Conservation (phyloP, 2,888 invertebrate species). For the Melangyna quadrimaculata region DNA sequence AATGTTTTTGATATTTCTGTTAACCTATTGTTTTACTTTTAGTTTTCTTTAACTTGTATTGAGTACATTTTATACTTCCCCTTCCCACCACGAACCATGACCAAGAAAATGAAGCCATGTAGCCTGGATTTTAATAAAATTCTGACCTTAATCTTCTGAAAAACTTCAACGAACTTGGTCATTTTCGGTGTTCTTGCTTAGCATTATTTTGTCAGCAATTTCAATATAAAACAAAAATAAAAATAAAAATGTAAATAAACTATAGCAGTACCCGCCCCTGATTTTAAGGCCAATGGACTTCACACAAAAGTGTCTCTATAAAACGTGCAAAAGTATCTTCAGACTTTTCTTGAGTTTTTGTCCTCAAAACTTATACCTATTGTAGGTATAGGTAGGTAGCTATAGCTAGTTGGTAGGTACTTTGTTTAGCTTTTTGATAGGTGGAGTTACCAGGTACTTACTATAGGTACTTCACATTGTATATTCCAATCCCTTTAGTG, state of each 20-base stretch:
- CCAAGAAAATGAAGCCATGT: neutral
- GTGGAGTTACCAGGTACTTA: slow-evolving; percentile 22
- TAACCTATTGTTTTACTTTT: neutral
- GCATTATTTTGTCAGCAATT: neutral
- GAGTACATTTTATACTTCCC: neutral
- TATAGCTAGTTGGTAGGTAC: neutral
- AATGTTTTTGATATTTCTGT: neutral
- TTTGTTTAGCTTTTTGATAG: slow-evolving; percentile 9
- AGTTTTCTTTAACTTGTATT: neutral
- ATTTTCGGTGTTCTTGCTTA: slow-evolving; percentile 1
- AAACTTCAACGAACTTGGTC: slow-evolving; percentile 29
- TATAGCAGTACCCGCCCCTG: slow-evolving; percentile 26
- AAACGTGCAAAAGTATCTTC: slow-evolving; percentile 24
- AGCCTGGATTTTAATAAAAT: neutral
- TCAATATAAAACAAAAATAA: neutral
- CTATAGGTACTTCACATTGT: neutral
- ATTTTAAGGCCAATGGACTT: slow-evolving; percentile 59
- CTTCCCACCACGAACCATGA: neutral
- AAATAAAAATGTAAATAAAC: neutral
- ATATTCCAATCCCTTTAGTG: slow-evolving; percentile 4
- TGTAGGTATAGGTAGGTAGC: neutral
- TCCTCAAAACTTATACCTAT: neutral
- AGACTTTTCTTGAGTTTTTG: slow-evolving; percentile 12
- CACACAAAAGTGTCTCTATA: slow-evolving; percentile 40
- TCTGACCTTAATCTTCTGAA: slow-evolving; percentile 37